phyloP scores from a whole-genome alignment of 2,113 vertebrate genomes.

The Odontophorus gujanensis region DNA sequence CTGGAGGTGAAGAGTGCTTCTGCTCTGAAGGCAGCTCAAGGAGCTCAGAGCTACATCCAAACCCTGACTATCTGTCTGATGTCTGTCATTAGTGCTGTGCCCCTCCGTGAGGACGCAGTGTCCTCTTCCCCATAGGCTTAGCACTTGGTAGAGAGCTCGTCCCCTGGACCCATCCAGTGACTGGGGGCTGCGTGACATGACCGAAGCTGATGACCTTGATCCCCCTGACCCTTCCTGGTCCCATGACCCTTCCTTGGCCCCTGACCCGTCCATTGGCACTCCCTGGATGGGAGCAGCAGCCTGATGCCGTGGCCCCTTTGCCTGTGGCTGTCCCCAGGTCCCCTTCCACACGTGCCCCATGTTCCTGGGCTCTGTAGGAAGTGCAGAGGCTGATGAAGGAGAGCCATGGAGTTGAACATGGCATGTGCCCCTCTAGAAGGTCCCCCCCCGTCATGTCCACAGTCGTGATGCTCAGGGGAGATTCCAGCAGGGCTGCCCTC shows the following conservation, averaged over 20 bases:
- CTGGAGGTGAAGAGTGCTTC: slow-evolving; percentile 33
- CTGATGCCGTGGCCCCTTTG: not conserved
- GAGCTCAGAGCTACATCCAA: not conserved
- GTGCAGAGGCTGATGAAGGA: rapidly evolving
- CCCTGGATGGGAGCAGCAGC: rapidly evolving
- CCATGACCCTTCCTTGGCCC: too few species aligned
- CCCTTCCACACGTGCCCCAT: not conserved
- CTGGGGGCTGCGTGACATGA: rapidly evolving
- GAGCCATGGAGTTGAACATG: not conserved
- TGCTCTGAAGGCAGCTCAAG: not conserved
- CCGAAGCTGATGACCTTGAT: not conserved
- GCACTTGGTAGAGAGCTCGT: not conserved
- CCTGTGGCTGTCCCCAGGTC: not conserved
- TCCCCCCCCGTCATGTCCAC: not conserved
- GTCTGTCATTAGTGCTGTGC: not conserved
- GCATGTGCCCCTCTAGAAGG: not conserved
- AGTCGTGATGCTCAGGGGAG: not conserved
- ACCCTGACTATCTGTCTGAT: not conserved
- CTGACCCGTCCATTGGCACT: not conserved
- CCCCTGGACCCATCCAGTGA: not conserved
- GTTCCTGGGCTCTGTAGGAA: not conserved
- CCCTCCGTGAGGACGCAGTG: not conserved
- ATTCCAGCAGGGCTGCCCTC: not conserved
- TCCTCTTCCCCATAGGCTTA: not conserved
- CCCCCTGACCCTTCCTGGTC: not conserved